Evolutionary conservation across 2,113 vertebrate species (phyloP).

Genomic region (Genyomyrus donnyi): DNA sequence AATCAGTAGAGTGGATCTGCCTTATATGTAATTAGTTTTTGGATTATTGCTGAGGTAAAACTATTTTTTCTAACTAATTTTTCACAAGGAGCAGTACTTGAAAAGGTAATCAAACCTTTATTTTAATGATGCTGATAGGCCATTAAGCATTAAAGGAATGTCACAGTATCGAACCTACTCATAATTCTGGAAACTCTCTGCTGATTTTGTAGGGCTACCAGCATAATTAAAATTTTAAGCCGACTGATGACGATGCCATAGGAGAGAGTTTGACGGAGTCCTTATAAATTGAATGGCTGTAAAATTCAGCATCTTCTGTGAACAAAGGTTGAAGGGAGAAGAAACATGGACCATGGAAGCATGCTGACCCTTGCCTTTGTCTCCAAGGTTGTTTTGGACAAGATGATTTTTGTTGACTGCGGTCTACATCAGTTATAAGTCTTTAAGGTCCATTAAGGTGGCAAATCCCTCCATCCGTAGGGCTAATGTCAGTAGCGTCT

Average conservation of each 20-base stretch:
- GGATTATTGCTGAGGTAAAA: slow-evolving; percentile 25
- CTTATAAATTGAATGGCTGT: neutral
- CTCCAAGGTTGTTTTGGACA: neutral
- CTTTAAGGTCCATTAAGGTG: slow-evolving; percentile 8
- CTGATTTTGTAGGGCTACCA: neutral
- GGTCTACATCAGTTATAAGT: neutral
- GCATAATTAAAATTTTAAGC: neutral
- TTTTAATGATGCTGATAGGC: slow-evolving; percentile 24
- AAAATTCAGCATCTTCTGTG: neutral
- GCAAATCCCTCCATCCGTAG: neutral
- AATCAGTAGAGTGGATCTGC: slow-evolving; percentile 19
- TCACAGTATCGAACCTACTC: slow-evolving; percentile 4
- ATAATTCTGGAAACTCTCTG: neutral
- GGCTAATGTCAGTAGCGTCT: neutral
- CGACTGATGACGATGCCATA: neutral
- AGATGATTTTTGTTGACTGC: neutral
- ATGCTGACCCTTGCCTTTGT: neutral
- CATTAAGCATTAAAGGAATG: slow-evolving; percentile 25
- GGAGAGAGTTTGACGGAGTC: neutral
- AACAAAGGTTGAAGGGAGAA: neutral
- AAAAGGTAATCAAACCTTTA: slow-evolving; percentile 22
- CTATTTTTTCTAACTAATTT: slow-evolving; percentile 18
- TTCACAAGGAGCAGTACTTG: slow-evolving; percentile 18
- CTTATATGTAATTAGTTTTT: slow-evolving; percentile 20
- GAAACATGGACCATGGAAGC: neutral